Percentiles rank a stretch among this genome's conserved stretches.
These are phyloP conservation scores for Euzophera pinguis DNA, from an alignment of 2,888 invertebrate species.

Conservation along the genomic window DNA sequence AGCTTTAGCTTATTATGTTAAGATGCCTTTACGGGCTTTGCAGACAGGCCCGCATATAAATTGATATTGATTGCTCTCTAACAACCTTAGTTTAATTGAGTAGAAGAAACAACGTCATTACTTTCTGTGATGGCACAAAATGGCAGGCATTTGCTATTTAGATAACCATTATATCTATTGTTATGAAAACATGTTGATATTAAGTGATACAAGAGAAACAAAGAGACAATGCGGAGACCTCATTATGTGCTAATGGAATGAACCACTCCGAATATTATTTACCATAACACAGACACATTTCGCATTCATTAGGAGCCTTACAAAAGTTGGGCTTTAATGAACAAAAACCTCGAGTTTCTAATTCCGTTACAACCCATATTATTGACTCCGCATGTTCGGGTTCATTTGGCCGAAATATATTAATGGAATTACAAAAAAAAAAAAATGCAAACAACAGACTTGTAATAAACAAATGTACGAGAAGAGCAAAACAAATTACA, in stretches of 20 bases:
- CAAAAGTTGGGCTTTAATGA: constrained; percentile 4
- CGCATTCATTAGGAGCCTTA: background rate
- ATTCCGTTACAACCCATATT: constrained; percentile 17
- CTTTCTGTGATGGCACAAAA: background rate
- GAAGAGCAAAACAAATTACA: constrained; percentile 73
- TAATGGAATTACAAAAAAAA: constrained; percentile 44
- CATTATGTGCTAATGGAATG: constrained; percentile 5
- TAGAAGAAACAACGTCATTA: constrained; percentile 11
- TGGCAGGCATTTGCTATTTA: background rate
- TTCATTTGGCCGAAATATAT: constrained; percentile 20
- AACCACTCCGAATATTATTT: background rate
- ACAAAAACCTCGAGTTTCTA: constrained; percentile 10
- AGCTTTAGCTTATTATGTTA: constrained; percentile 3
- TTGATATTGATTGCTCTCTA: constrained; percentile 5
- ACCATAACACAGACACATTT: background rate
- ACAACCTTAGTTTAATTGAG: constrained; percentile 4
- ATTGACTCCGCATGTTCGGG: constrained; percentile 14
- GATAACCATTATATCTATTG: constrained; percentile 9
- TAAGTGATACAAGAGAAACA: constrained; percentile 2
- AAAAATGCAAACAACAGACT: constrained; percentile 53
- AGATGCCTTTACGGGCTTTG: background rate
- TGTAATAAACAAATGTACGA: constrained; percentile 66
- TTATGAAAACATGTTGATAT: constrained; percentile 3
- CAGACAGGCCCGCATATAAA: constrained; percentile 6
- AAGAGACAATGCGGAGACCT: constrained; percentile 1